A percentile compares a stretch with the other conserved stretches of the same genome.
These are phyloP conservation scores for Rousettus leschenaultii DNA, from an alignment of 2,113 vertebrate genomes.

Conservation along the genomic window DNA sequence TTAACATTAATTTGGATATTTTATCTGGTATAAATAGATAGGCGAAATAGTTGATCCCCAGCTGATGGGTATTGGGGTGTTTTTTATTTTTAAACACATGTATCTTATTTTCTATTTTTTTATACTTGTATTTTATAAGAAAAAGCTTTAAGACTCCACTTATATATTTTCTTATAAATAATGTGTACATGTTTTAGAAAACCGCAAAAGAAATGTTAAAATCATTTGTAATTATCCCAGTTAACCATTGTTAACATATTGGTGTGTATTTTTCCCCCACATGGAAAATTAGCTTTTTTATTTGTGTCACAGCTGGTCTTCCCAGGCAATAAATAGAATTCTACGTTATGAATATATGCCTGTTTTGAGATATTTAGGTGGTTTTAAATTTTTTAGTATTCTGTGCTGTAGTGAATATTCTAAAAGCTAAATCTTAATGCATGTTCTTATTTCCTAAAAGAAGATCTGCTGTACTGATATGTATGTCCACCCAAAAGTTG, in stretches of 20 bases:
- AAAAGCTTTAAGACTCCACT: neutral
- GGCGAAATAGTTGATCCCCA: neutral
- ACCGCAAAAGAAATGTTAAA: neutral
- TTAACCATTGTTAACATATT: neutral
- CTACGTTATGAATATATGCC: neutral
- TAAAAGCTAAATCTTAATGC: neutral
- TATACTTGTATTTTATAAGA: neutral
- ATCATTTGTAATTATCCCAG: neutral
- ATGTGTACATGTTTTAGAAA: neutral
- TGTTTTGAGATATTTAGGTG: neutral
- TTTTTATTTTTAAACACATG: constrained; percentile 1
- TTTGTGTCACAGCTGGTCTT: neutral
- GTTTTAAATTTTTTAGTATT: neutral
- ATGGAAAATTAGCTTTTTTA: neutral
- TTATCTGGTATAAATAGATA: neutral
- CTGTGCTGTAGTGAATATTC: neutral
- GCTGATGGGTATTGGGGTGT: neutral
- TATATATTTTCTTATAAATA: neutral
- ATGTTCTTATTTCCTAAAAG: neutral
- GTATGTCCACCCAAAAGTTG: neutral
- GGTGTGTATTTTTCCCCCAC: neutral
- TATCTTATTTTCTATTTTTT: neutral
- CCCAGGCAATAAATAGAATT: neutral
- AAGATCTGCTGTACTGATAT: neutral
- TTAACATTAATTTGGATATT: neutral